A percentile compares a stretch with the other conserved stretches of the same genome.
These are phyloP conservation scores for Leucosticte australis DNA, from an alignment of 2,113 vertebrate species.

Conservation along the genomic window DNA sequence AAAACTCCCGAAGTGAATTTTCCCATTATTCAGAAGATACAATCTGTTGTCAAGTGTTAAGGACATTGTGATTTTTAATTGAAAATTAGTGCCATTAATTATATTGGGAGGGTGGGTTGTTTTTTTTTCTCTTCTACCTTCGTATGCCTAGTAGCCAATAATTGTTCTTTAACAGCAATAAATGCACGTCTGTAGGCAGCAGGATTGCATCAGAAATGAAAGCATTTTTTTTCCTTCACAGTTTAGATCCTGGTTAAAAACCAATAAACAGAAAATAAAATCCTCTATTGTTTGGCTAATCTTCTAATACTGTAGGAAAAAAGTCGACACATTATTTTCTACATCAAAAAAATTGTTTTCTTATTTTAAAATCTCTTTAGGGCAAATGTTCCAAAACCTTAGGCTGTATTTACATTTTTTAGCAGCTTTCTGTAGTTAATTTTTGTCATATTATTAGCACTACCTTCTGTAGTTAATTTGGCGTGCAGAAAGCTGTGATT, in stretches of 20 bases:
- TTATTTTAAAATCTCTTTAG: constrained; percentile 9
- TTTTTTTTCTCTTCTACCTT: neutral
- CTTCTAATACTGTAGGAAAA: constrained; percentile 32
- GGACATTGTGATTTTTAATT: neutral
- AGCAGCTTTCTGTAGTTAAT: constrained; percentile 58
- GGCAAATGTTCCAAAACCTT: constrained; percentile 24
- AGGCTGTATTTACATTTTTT: constrained; percentile 52
- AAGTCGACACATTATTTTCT: constrained; percentile 12
- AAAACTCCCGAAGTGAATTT: neutral
- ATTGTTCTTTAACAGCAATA: neutral
- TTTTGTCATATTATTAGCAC: constrained; percentile 60
- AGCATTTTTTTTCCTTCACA: neutral
- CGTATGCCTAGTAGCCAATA: neutral
- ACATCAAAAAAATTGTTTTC: constrained; percentile 15
- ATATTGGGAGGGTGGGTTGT: neutral
- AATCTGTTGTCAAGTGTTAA: neutral
- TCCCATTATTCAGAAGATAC: neutral
- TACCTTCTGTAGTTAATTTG: constrained; percentile 62
- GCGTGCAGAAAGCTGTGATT: constrained; percentile 47
- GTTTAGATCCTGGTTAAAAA: constrained; percentile 46
- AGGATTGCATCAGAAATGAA: constrained; percentile 16
- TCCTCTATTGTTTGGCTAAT: neutral
- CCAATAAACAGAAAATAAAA: constrained; percentile 17
- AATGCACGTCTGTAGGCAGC: neutral
- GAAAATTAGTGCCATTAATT: neutral